Evolutionary conservation across 2,797 vertebrate species (phyloP), one percentile per base, ranked within the genome.

Genomic region (Delichon dasypus): DNA sequence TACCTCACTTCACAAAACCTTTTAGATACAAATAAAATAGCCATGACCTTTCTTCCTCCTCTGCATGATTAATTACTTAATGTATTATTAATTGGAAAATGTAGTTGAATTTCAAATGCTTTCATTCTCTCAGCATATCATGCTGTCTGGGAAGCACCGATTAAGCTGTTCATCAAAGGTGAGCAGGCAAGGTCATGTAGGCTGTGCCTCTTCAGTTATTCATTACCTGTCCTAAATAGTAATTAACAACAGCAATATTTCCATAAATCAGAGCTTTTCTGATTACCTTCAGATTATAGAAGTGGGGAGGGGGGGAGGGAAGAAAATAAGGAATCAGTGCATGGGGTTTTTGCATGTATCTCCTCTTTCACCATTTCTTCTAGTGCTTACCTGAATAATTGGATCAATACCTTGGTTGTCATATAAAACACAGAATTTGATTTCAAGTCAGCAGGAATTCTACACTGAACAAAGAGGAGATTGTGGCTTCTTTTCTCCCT

Each of bases 31-130:
- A 97, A 97, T 95, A 97, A 97, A 95, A 93, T 94, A 85, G 93
- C 78, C 74, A 29, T 98, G 98, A 99, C 98, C 98, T 99, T 98
- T 98, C 96, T 97, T 98, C 97, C 97, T 98, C 96, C 96, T 97
- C 97, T 97, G 97, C 97, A 98, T 99, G 98, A 99, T 99, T 99
- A 99, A 99, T 99, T 98, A 98, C 98, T 98, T 99, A 98, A 99
- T 98, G 98, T 98, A 98, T 97, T 98, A 98, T 98, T 99, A 99
- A 99, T 99, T 99, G 98, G 98, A 98, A 98, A 97, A 98, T 95
- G 96, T 96, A 97, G 97, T 93, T 97, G 97, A 98, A 98, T 98
- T 98, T 98, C 97, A 98, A 99, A 98, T 97, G 97, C 98, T 98
- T 98, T 98, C 98, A 98, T 98, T 99, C 98, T 98, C 98, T 97